A percentile compares a stretch with the other conserved stretches of the same genome.
Conservation (phyloP, 2,113 vertebrate species). For the Mionectes macconnelli region DNA sequence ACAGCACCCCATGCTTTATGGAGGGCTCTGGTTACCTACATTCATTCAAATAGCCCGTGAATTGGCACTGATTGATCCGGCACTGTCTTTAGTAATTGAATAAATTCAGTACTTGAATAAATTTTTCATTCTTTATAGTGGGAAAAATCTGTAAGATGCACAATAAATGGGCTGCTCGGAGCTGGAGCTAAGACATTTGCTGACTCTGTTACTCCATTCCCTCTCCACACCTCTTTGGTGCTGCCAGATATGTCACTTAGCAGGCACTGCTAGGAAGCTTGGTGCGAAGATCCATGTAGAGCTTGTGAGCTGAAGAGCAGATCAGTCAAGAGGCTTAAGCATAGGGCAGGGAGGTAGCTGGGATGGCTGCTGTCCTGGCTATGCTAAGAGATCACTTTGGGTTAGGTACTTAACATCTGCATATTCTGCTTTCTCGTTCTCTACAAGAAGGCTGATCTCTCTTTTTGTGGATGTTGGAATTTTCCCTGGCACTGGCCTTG, state of each 20-base stretch:
- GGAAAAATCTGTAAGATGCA: neutral
- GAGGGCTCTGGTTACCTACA: neutral
- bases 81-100: neutral
- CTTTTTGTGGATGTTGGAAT: neutral
- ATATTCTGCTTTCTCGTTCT: neutral
- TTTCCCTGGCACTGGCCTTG: neutral
- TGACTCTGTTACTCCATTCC: neutral
- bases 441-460: neutral
- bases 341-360: neutral
- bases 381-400: neutral
- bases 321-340: slow-evolving; percentile 22
- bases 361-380: neutral
- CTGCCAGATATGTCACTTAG: neutral
- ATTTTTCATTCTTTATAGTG: neutral
- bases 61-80: neutral
- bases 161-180: neutral
- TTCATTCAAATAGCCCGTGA: neutral
- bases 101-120: neutral
- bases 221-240: neutral
- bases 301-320: neutral
- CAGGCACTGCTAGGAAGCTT: neutral
- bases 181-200: neutral
- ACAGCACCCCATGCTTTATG: neutral
- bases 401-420: neutral
- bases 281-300: neutral